Evolutionary conservation across 1,140 invertebrate genomes (phyloP).

Genomic region (Psix sp.): DNA sequence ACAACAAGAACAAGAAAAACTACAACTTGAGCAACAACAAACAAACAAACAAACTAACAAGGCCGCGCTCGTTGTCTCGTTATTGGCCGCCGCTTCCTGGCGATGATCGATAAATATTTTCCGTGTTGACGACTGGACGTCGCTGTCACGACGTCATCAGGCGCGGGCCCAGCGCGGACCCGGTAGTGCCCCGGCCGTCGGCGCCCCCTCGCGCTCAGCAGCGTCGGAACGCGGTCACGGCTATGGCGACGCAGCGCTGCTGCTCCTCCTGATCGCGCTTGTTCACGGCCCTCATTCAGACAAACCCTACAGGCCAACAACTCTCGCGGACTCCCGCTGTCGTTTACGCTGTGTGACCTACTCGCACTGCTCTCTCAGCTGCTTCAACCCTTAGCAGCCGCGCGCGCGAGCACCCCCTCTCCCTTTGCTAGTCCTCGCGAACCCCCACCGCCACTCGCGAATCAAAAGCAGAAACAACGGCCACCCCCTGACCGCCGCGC

Average conservation of each 20-base stretch:
- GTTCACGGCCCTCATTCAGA: conserved; percentile 28
- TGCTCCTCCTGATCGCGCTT: conserved; percentile 10
- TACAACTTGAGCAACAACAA: conserved; percentile 3
- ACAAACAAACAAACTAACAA: background rate
- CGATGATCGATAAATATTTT: conserved; percentile 30
- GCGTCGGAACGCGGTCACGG: conserved; percentile 35
- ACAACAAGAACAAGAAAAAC: conserved; percentile 20
- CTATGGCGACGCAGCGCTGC: conserved; percentile 22
- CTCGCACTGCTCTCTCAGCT: conserved; percentile 74
- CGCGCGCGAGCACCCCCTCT: conserved; percentile 10
- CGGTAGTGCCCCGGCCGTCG: conserved; percentile 13
- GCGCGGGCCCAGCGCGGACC: conserved; percentile 31
- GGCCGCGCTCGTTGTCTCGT: conserved; percentile 43
- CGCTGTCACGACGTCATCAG: conserved; percentile 34
- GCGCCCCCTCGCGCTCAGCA: conserved; percentile 19
- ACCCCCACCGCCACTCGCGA: conserved; percentile 18
- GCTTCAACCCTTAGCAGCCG: conserved; percentile 72
- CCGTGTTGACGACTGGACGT: conserved; percentile 12
- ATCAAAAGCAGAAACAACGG: conserved; percentile 22
- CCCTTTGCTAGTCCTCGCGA: conserved; percentile 28
- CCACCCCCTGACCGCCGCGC: conserved; percentile 22
- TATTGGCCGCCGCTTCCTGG: conserved; percentile 9
- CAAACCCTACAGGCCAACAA: conserved; percentile 62
- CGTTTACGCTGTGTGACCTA: conserved; percentile 73
- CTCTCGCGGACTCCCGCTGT: conserved; percentile 70